These are phyloP conservation scores for Darevskia nairensis DNA, from an alignment of 2,797 vertebrate genomes.

Conservation along the genomic window DNA sequence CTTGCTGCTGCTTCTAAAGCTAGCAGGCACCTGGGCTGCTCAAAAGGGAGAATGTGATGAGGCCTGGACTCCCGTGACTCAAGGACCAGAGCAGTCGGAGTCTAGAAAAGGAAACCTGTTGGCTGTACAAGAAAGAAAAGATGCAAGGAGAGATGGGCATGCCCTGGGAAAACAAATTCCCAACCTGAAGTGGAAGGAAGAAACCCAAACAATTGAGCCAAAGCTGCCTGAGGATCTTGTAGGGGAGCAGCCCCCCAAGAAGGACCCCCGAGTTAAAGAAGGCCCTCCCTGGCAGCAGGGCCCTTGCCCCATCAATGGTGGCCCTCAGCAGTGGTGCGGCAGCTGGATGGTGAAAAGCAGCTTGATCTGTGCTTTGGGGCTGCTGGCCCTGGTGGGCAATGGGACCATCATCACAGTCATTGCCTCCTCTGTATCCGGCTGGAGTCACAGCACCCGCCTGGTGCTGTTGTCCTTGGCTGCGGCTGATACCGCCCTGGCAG, in stretches of 20 bases:
- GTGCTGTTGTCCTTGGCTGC: constrained; percentile 84
- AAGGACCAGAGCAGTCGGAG: neutral
- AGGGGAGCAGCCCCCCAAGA: neutral
- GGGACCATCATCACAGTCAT: constrained; percentile 84
- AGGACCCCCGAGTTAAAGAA: too few species aligned
- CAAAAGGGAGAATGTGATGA: rapidly evolving
- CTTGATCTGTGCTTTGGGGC: constrained; percentile 81
- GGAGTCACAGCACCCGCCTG: constrained; percentile 86
- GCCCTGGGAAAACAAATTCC: neutral
- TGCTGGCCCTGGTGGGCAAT: constrained; percentile 84
- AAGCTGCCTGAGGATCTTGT: neutral
- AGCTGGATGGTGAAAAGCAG: constrained; percentile 76
- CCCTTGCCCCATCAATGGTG: neutral
- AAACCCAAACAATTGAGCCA: neutral
- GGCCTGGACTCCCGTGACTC: rapidly evolving
- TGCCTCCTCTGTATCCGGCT: constrained; percentile 85
- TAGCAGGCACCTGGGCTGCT: neutral
- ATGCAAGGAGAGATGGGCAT: rapidly evolving
- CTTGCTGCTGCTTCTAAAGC: neutral
- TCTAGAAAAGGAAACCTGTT: too few species aligned
- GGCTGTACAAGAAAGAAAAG: rapidly evolving
- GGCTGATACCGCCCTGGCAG: constrained; percentile 84
- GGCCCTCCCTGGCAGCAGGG: neutral
- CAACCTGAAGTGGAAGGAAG: neutral
- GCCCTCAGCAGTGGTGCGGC: neutral